These are phyloP conservation scores for Aulostomus chinensis DNA, from an alignment of 2,797 vertebrate species.

Conservation along the genomic window DNA sequence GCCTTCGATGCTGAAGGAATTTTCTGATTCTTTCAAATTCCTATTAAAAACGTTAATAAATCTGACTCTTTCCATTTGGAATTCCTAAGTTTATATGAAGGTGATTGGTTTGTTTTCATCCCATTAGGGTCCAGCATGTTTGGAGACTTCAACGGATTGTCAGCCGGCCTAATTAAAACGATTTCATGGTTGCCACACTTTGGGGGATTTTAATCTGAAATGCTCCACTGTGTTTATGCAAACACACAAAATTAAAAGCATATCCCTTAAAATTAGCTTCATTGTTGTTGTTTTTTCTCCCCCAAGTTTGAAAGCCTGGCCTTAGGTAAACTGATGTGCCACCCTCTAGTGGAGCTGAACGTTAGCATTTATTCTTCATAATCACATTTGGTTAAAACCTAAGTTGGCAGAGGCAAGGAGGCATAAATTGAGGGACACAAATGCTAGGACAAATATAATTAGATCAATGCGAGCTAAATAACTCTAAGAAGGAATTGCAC, in stretches of 20 bases:
- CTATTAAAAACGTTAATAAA: too few species aligned
- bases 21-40: too few species aligned
- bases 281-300: conserved; percentile 41
- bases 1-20: conserved; percentile 7
- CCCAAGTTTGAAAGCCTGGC: conserved; percentile 65
- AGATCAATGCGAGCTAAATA: conserved; percentile 34
- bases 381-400: conserved; percentile 81
- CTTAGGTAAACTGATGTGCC: conserved; percentile 73
- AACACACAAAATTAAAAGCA: conserved; percentile 74
- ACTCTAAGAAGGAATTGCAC: conserved; percentile 2
- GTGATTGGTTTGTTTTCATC: conserved; percentile 48
- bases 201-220: conserved; percentile 73
- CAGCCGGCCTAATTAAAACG: conserved; percentile 70
- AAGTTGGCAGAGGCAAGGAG: conserved; percentile 73
- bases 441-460: conserved; percentile 62
- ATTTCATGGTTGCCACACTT: conserved; percentile 75
- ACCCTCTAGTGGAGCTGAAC: conserved; percentile 80
- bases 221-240: conserved; percentile 70
- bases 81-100: conserved; percentile 6
- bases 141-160: conserved; percentile 52
- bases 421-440: conserved; percentile 65
- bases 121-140: conserved; percentile 44
- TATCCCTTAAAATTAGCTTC: conserved; percentile 73
- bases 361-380: conserved; percentile 78
- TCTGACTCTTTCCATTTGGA: background rate